Conservation (phyloP, 2,113 vertebrate species). For the Zingel zingel region DNA sequence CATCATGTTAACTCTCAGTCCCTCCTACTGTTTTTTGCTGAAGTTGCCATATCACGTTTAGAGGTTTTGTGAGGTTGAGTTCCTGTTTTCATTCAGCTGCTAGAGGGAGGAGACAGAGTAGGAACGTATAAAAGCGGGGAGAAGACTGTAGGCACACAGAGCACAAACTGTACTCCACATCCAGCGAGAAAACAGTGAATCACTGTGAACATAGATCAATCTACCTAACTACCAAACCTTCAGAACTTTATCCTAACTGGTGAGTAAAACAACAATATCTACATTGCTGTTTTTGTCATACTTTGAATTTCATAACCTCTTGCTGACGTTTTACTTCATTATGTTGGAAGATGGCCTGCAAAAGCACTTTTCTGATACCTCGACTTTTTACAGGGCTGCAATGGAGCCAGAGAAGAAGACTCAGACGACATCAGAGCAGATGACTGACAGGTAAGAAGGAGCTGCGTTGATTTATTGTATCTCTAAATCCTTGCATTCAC, state of each 20-base stretch:
- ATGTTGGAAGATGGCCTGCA: background rate
- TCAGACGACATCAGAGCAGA: slow-evolving; percentile 43
- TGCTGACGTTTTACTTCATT: background rate
- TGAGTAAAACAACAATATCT: slow-evolving; percentile 54
- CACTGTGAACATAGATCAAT: background rate
- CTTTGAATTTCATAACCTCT: background rate
- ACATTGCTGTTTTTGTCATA: background rate
- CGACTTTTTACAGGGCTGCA: slow-evolving; percentile 37
- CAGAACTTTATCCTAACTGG: slow-evolving; percentile 41
- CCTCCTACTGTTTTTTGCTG: slow-evolving; percentile 45
- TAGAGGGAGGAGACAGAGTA: slow-evolving; percentile 59
- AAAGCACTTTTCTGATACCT: slow-evolving; percentile 1
- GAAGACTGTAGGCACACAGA: slow-evolving; percentile 22
- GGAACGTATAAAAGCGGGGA: slow-evolving; percentile 61
- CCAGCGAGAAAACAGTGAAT: slow-evolving; percentile 9
- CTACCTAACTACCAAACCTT: background rate
- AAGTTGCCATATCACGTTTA: slow-evolving; percentile 75
- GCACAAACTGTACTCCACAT: slow-evolving; percentile 24
- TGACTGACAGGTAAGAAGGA: slow-evolving; percentile 66
- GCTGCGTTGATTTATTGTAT: slow-evolving; percentile 28
- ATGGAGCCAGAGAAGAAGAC: slow-evolving; percentile 75
- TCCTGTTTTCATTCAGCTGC: slow-evolving; percentile 72
- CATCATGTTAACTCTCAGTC: slow-evolving; percentile 70
- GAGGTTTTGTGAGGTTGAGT: slow-evolving; percentile 31
- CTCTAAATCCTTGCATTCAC: background rate